phyloP scores from a whole-genome alignment of 2,797 vertebrate genomes.

The Acipenser ruthenus region DNA sequence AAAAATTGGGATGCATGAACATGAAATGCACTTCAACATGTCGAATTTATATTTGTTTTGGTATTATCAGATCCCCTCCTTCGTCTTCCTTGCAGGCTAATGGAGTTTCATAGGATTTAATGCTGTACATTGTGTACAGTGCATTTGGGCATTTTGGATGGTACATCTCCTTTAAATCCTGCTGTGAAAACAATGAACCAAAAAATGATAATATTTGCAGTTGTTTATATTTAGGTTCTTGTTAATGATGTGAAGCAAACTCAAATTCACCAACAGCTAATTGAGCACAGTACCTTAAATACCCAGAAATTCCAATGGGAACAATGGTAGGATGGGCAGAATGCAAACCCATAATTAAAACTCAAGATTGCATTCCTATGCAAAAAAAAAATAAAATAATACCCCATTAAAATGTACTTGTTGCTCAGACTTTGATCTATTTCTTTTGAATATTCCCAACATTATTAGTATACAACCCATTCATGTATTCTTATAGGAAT shows the following conservation, averaged over 20 bases:
- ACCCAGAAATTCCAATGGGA: not conserved
- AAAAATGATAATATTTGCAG: not conserved
- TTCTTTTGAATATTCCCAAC: not conserved
- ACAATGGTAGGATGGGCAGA: not conserved
- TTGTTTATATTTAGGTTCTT: not conserved
- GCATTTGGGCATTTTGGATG: too few relatives aligned
- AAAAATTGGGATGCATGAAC: too few relatives aligned
- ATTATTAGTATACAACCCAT: not conserved
- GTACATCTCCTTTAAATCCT: too few relatives aligned
- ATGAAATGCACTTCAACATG: too few relatives aligned
- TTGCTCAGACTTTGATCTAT: not conserved
- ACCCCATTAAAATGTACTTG: not conserved
- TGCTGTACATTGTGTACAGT: too few relatives aligned
- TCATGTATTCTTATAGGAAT: not conserved
- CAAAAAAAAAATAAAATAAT: not conserved
- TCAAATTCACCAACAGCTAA: not conserved
- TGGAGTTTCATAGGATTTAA: too few relatives aligned
- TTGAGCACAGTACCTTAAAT: not conserved
- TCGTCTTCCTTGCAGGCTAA: too few relatives aligned
- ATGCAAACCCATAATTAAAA: not conserved
- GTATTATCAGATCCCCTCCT: too few relatives aligned
- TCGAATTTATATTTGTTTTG: too few relatives aligned
- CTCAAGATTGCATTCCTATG: not conserved
- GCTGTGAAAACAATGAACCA: not conserved
- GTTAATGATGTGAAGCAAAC: not conserved